Base-by-base conservation (phyloP, 2,113 vertebrate genomes). In the Bubalus kerabau region DNA sequence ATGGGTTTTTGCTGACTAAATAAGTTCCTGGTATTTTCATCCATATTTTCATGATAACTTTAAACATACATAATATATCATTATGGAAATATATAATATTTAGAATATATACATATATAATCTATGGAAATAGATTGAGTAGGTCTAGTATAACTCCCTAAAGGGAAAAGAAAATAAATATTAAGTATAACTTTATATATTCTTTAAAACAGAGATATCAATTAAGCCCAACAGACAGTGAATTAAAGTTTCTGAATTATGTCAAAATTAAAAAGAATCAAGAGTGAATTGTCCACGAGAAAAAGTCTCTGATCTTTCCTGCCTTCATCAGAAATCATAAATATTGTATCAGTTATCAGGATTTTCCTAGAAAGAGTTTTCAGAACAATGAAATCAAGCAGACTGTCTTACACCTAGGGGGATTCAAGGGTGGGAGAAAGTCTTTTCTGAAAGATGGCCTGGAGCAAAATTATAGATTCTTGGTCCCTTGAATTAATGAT, bases 31-130 rank as follows among this genome's bases (percentile, higher is more conserved):
- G 46, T 71, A 87, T 64, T 96, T 46, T 23, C 30, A 24, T 85
- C 56, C 52, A 81, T 36, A 71, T 98, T 97, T 98, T 80, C 36
- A 78, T 86, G 62, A 50, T 93, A 93, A 96, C 56, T 98, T 98
- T 91, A 93, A 92, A 86, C 95, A 96, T 91, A 87, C 48, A 87
- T 80, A 96, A 97, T 93, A 19, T 59, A 52, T 88, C 28, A 30
- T 62, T 62, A 62, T 30, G 28, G 28, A 62, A 62, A 62, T 62
- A 62, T 62, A 7, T 62, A 62, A 62, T 62, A 62, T 62, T 62
- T 30, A 28, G 60, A 62, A 15, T 62, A 14, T 62, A 62, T 32
- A 32, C 60, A 62, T 32, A 62, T 62, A 30, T 62, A 62, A 7
- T 62, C 78, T 67, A 30, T 40, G 23, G 80, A 98, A 97, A 84